Evolutionary conservation across 2,113 vertebrate genomes (phyloP), one percentile per base, ranked within the genome.

Genomic region (Uria aalge): DNA sequence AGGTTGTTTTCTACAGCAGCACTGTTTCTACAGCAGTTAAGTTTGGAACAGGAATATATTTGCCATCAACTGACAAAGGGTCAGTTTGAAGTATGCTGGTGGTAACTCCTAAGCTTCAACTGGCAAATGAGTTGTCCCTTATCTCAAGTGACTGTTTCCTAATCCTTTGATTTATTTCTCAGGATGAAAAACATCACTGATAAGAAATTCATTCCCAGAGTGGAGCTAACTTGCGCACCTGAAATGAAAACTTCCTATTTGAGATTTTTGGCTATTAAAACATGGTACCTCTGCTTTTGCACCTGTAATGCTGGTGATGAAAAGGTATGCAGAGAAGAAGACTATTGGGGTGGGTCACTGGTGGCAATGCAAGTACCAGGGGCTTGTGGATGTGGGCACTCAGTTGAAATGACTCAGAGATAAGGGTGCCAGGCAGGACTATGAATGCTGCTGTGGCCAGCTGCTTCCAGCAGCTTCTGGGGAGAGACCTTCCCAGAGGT

Each of bases 291-390:
- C 32, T 72, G n/a, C 16, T 38, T 90, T 75, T 1, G 1, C 29
- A 41, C 8, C 23, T 43, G 11, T 27, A 43, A 27, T 79, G 13
- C 20, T 68, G 4, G 0, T 34, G 59, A 36, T 55, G 34, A 60
- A 52, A 55, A 67, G 1, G 5, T 26, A 11, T 15, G 23, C 10
- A 30, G 56, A 38, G 15, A 55, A 50, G n/a, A 47, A 7, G 27
- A 20, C 2, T 59, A 40, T 11, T 0, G 1, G 22, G 11, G 8
- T 57, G 43, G 7, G 23, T 63, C 13, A 8, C 15, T 56, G 30
- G 15, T n/a, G n/a, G 15, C 55, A 52, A 13, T 15, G 26, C 47
- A 30, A 55, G 52, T 53, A 48, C 12, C 15, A 55, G 53, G 20
- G 9, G 1, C 8, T 66, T 56, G 27, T 23, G 50, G 41, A 15